These are phyloP conservation scores for Sylvicapra grimmia DNA, from an alignment of 2,113 vertebrate species.

Conservation along the genomic window DNA sequence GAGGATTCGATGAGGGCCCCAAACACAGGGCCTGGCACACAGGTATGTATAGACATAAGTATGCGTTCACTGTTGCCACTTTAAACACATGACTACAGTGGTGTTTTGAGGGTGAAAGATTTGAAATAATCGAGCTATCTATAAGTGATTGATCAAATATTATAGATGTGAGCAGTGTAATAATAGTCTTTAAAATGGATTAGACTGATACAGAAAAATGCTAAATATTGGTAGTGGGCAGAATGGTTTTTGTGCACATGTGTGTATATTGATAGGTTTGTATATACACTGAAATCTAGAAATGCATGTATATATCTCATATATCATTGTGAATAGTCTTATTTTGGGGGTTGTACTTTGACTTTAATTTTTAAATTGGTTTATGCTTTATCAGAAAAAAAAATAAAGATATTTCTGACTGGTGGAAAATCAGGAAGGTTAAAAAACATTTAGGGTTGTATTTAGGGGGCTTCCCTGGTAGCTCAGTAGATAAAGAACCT, in stretches of 20 bases:
- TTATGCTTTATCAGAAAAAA: neutral
- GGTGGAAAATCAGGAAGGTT: neutral
- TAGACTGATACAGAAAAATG: neutral
- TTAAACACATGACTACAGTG: neutral
- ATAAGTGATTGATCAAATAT: neutral
- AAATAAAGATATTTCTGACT: neutral
- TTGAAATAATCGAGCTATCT: neutral
- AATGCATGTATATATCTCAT: neutral
- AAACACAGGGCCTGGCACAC: neutral
- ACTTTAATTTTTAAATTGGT: neutral
- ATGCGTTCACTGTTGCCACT: neutral
- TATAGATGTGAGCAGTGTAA: neutral
- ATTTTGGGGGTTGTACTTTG: neutral
- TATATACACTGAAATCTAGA: neutral
- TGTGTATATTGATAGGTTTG: neutral
- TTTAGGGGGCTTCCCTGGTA: neutral
- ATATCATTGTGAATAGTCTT: neutral
- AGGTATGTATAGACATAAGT: neutral
- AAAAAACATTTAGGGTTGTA: neutral
- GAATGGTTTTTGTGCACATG: neutral
- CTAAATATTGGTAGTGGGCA: neutral
- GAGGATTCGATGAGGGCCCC: neutral
- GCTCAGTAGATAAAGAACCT: neutral
- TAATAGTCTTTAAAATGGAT: neutral
- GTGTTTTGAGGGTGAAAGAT: neutral